These are phyloP conservation scores for Spatula clypeata DNA, from an alignment of 2,797 vertebrate species.

Conservation along the genomic window DNA sequence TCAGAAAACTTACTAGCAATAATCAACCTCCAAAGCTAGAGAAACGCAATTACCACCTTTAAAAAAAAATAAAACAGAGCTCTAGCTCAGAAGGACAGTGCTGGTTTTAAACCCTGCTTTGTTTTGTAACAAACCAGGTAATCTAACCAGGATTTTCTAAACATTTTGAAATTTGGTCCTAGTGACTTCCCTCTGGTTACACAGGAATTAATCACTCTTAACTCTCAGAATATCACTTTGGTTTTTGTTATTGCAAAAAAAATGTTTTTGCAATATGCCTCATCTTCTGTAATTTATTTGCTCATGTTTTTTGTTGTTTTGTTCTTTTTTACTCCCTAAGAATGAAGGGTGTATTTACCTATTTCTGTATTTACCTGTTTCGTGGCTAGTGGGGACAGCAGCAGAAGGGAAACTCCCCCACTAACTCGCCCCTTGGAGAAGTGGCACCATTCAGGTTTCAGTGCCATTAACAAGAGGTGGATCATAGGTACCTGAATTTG, in stretches of 20 bases:
- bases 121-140: background rate
- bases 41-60: background rate
- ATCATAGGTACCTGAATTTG: fast-evolving
- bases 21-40: background rate
- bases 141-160: background rate
- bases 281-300: background rate
- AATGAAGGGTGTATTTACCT: background rate
- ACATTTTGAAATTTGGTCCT: background rate
- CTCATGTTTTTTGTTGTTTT: background rate
- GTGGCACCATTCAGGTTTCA: background rate
- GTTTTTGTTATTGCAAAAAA: background rate
- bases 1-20: background rate
- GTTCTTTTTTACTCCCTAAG: background rate
- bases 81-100: background rate
- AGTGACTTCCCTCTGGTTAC: background rate
- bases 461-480: background rate
- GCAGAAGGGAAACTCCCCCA: background rate
- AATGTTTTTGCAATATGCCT: background rate
- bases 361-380: background rate
- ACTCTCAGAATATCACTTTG: background rate
- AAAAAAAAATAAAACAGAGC: background rate
- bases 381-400: background rate
- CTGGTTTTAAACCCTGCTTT: background rate
- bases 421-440: background rate
- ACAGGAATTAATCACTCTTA: background rate